A percentile compares a stretch with the other conserved stretches of the same genome.
Conservation (phyloP, 2,797 vertebrate genomes). For the Knipowitschia caucasica region DNA sequence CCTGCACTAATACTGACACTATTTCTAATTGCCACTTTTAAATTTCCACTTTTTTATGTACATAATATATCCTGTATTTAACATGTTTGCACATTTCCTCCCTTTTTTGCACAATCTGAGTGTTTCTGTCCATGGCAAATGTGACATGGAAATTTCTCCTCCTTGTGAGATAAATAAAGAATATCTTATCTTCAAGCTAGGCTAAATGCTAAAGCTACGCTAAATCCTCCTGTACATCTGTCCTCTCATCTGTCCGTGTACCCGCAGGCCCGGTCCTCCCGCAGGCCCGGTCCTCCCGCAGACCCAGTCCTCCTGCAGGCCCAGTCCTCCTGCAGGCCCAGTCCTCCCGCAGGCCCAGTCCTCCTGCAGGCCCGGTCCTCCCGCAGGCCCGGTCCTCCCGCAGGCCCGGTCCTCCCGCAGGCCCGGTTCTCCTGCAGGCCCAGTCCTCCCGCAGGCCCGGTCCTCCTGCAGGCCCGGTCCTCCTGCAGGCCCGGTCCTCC, state of each 20-base stretch:
- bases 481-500: constrained; percentile 83
- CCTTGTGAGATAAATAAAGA: not conserved
- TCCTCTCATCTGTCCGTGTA: not conserved
- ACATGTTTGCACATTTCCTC: too few relatives aligned
- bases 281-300: constrained; percentile 82
- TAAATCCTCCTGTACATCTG: too few relatives aligned
- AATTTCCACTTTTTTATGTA: too few relatives aligned
- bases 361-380: constrained; percentile 61
- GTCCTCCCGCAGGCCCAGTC: constrained; percentile 81
- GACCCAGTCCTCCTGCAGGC: constrained; percentile 70
- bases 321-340: constrained; percentile 78
- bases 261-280: constrained; percentile 39
- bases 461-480: constrained; percentile 68
- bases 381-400: constrained; percentile 72
- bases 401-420: constrained; percentile 72
- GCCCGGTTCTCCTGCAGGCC: constrained; percentile 79
- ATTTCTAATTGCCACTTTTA: too few relatives aligned
- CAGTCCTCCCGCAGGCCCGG: constrained; percentile 77
- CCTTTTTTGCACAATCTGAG: too few relatives aligned
- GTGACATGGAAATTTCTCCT: too few relatives aligned
- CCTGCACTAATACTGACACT: too few relatives aligned
- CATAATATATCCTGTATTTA: too few relatives aligned
- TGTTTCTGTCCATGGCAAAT: too few relatives aligned
- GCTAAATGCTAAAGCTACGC: not conserved
- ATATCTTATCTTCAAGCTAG: not conserved